These are phyloP conservation scores for Thymelicus lineola DNA, from an alignment of 2,888 invertebrate species.

Conservation along the genomic window DNA sequence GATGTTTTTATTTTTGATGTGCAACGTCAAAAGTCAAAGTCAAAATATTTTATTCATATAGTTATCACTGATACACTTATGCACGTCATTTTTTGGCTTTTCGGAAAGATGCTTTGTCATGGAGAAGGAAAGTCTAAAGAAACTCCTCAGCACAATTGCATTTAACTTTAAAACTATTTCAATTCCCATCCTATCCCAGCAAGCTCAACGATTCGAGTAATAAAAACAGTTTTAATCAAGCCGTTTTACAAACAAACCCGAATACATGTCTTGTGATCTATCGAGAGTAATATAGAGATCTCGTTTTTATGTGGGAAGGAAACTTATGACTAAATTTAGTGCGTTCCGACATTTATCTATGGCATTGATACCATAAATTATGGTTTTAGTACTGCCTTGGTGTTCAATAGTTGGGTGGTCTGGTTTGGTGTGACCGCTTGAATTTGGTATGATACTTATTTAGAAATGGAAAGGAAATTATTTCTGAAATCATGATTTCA, in stretches of 20 bases:
- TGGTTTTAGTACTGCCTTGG: conserved; percentile 13
- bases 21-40: no score
- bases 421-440: conserved; percentile 1
- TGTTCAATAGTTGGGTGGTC: conserved; percentile 25
- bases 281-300: conserved; percentile 25
- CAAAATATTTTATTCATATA: no score
- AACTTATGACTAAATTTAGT: conserved; percentile 43
- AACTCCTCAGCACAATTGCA: no score
- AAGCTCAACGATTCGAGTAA: background rate
- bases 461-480: background rate
- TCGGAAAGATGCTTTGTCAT: no score
- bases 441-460: background rate
- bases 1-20: no score
- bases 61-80: no score
- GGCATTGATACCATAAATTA: conserved; percentile 41
- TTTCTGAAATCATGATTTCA: background rate
- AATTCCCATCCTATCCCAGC: background rate
- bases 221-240: background rate
- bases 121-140: no score
- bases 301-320: conserved; percentile 35
- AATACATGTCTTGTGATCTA: background rate
- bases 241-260: conserved; percentile 16
- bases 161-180: background rate
- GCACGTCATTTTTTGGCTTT: no score
- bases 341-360: conserved; percentile 41